Evolutionary conservation across 2,888 invertebrate genomes (phyloP).

Genomic region (Mythimna impura): DNA sequence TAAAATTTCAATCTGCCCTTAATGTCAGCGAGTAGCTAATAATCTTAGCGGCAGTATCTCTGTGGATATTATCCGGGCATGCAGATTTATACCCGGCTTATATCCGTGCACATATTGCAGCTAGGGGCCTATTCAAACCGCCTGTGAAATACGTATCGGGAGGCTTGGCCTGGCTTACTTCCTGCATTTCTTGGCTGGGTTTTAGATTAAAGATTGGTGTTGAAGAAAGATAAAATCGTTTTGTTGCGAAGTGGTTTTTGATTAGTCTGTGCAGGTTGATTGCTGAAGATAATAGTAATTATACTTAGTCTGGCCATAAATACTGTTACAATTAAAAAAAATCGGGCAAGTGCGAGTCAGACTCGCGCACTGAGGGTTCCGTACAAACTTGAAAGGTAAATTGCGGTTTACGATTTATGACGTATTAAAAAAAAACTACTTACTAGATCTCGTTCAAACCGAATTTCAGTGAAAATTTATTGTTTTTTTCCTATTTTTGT

Average conservation of each 20-base stretch:
- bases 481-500: too few relatives aligned
- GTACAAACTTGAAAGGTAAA: too few relatives aligned
- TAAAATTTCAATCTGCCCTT: constrained; percentile 49
- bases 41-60: constrained; percentile 60
- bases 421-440: too few relatives aligned
- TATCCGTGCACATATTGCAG: constrained; percentile 62
- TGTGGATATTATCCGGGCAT: constrained; percentile 62
- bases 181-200: constrained; percentile 48
- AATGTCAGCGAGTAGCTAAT: constrained; percentile 53
- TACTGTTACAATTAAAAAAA: too few relatives aligned
- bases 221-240: background rate
- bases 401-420: too few relatives aligned
- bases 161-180: constrained; percentile 41
- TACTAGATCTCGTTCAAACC: too few relatives aligned
- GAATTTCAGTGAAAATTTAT: too few relatives aligned
- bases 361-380: too few relatives aligned
- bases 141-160: constrained; percentile 58
- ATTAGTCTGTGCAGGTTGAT: background rate
- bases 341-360: too few relatives aligned
- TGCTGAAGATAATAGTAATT: background rate
- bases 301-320: too few relatives aligned
- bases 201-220: constrained; percentile 30
- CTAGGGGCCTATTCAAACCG: constrained; percentile 55
- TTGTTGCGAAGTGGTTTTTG: constrained; percentile 1
- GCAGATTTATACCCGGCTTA: constrained; percentile 66